phyloP scores from a whole-genome alignment of 1,140 invertebrate species.

The Neodiprion lecontei region DNA sequence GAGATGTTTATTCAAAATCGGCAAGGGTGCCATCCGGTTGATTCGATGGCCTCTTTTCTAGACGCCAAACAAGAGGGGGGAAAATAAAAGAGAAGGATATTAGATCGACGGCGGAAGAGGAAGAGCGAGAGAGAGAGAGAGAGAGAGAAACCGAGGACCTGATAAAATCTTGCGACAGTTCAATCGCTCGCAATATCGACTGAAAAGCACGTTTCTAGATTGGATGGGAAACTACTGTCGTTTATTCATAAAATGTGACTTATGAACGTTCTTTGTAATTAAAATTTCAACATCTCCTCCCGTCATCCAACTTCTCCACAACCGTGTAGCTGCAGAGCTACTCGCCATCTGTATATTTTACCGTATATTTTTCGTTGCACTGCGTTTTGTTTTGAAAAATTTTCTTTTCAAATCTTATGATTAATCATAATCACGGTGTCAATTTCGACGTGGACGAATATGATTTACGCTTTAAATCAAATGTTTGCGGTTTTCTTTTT shows the following conservation, averaged over 20 bases:
- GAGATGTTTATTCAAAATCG: neutral
- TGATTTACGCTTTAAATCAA: too few species aligned
- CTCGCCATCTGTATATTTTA: too few species aligned
- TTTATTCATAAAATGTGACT: neutral
- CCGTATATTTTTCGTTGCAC: too few species aligned
- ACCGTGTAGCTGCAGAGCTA: too few species aligned
- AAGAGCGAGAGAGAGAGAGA: neutral
- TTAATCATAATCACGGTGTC: too few species aligned
- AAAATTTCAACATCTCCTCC: neutral
- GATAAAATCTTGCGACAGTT: conserved; percentile 7
- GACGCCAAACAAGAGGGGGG: neutral
- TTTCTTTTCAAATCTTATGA: too few species aligned
- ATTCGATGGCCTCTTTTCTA: conserved; percentile 1
- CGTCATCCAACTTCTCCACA: neutral
- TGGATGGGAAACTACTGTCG: conserved; percentile 5
- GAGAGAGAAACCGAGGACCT: neutral
- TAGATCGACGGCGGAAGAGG: too few species aligned
- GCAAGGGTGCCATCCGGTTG: neutral
- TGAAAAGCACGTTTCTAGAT: neutral
- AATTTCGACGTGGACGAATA: too few species aligned
- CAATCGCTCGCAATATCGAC: conserved; percentile 1
- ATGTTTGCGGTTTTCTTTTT: too few species aligned
- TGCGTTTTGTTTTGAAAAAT: too few species aligned
- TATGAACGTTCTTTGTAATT: neutral
- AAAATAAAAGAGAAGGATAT: neutral